These are phyloP conservation scores for Meles meles DNA, from an alignment of 2,113 vertebrate species.

Conservation along the genomic window DNA sequence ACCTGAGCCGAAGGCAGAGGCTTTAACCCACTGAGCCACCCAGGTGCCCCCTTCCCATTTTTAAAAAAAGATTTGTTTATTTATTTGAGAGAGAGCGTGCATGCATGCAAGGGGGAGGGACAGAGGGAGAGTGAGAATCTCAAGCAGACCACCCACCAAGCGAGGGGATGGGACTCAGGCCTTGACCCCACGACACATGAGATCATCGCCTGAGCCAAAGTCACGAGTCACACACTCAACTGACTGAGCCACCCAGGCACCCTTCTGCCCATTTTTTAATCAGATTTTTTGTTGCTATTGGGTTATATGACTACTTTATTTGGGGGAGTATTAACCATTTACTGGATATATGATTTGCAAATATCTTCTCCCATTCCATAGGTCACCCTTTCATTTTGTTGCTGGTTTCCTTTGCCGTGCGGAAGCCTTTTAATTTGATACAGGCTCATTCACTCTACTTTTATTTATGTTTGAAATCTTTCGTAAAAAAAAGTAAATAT, in stretches of 20 bases:
- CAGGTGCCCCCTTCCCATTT: not conserved
- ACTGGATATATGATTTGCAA: not conserved
- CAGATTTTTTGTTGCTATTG: not conserved
- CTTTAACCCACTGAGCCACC: too few species aligned
- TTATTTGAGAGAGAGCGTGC: not conserved
- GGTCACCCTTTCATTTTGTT: not conserved
- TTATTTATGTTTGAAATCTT: not conserved
- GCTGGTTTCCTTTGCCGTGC: not conserved
- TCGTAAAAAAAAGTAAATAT: not conserved
- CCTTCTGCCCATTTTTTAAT: not conserved
- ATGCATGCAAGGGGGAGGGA: not conserved
- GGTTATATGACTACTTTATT: not conserved
- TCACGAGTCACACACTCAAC: not conserved
- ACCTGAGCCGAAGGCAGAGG: too few species aligned
- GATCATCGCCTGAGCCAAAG: not conserved
- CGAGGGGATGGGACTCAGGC: not conserved
- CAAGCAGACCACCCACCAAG: not conserved
- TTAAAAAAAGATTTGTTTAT: not conserved
- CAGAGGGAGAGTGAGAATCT: not conserved
- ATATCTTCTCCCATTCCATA: not conserved
- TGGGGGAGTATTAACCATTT: not conserved
- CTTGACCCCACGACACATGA: not conserved
- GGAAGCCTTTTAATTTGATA: not conserved
- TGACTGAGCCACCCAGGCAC: not conserved
- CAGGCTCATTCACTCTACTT: not conserved